A percentile compares a stretch with the other conserved stretches of the same genome.
phyloP scores from a whole-genome alignment of 2,113 vertebrate species.

The Struthio camelus region DNA sequence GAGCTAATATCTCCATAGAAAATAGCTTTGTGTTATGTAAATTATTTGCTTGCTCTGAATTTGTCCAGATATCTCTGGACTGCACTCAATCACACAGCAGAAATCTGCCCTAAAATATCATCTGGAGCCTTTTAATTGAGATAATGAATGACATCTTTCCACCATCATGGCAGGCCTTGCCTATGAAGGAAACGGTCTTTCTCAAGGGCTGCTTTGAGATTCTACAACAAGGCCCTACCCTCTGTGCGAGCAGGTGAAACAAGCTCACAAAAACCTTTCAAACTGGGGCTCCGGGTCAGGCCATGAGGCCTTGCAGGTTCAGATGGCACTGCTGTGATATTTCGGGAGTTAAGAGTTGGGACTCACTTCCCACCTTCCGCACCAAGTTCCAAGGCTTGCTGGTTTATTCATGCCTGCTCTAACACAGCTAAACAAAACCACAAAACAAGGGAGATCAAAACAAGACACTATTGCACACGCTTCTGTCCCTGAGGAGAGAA shows the following conservation, averaged over 20 bases:
- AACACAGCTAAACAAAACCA: not conserved
- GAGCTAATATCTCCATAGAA: not conserved
- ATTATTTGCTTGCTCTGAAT: not conserved
- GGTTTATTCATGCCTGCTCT: not conserved
- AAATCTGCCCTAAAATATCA: not conserved
- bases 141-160: not conserved
- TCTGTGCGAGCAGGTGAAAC: not conserved
- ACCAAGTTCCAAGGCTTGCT: not conserved
- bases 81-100: not conserved
- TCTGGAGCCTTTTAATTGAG: not conserved
- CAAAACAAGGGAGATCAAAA: not conserved
- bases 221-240: not conserved
- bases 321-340: not conserved
- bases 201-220: not conserved
- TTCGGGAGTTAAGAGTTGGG: not conserved
- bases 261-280: not conserved
- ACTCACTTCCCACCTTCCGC: not conserved
- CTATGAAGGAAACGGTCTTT: not conserved
- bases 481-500: not conserved
- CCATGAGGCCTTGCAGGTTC: not conserved
- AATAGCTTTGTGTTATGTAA: not conserved
- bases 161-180: accelerated
- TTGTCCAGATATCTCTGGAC: not conserved
- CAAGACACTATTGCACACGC: not conserved
- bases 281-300: not conserved